Conservation (phyloP, 2,888 invertebrate species). For the Xestia ashworthii region DNA sequence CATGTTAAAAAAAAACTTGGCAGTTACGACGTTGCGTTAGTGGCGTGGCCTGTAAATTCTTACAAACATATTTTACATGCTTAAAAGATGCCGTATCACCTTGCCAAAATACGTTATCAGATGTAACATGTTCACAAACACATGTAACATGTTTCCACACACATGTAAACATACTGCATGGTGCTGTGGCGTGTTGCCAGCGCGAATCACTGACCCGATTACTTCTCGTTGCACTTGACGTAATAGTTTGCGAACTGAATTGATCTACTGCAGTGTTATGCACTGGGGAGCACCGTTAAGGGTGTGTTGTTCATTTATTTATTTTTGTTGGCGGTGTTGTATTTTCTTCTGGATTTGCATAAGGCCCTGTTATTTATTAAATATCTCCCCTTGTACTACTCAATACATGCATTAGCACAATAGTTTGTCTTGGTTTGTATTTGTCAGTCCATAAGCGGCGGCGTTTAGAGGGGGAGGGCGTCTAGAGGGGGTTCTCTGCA, state of each 20-base stretch:
- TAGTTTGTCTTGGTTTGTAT: too few relatives aligned
- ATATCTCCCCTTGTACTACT: too few relatives aligned
- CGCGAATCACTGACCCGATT: slow-evolving; percentile 74
- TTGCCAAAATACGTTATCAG: slow-evolving; percentile 37
- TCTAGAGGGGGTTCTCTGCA: too few relatives aligned
- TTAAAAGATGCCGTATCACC: slow-evolving; percentile 1
- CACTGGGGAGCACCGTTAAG: slow-evolving; percentile 6
- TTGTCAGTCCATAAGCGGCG: too few relatives aligned
- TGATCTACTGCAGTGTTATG: slow-evolving; percentile 55
- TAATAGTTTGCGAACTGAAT: slow-evolving; percentile 67
- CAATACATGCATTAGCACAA: too few relatives aligned
- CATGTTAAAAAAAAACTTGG: background rate
- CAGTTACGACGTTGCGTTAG: background rate
- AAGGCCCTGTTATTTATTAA: too few relatives aligned
- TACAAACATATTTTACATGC: background rate
- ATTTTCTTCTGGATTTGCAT: background rate
- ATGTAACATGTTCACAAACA: slow-evolving; percentile 42
- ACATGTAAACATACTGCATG: slow-evolving; percentile 62
- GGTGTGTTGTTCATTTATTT: slow-evolving; percentile 15
- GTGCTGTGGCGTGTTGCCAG: slow-evolving; percentile 74
- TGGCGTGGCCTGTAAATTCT: background rate
- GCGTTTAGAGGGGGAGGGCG: too few relatives aligned
- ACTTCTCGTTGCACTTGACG: slow-evolving; percentile 66
- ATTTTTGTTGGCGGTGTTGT: background rate
- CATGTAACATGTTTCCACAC: slow-evolving; percentile 45